These are phyloP conservation scores for Megaceryle torquata DNA, from an alignment of 2,113 vertebrate genomes.

Conservation along the genomic window DNA sequence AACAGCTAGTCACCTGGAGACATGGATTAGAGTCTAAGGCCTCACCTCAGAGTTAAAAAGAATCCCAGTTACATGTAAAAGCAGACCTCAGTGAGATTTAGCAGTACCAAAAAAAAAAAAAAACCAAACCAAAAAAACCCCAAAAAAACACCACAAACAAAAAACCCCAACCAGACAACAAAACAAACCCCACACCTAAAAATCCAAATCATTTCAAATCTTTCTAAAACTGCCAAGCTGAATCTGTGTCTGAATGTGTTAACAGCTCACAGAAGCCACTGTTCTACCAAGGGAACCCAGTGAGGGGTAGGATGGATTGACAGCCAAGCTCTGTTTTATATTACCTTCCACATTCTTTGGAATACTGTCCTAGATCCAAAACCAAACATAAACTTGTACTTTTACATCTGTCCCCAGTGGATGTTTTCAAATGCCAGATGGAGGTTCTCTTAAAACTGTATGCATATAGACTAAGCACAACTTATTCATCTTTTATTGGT, in stretches of 20 bases:
- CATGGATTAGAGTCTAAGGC: not conserved
- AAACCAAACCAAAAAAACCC: not conserved
- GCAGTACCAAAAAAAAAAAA: not conserved
- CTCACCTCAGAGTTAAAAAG: not conserved
- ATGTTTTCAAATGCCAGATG: not conserved
- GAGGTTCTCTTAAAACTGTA: not conserved
- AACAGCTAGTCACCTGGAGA: not conserved
- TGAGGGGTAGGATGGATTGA: not conserved
- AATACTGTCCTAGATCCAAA: not conserved
- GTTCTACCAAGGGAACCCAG: not conserved
- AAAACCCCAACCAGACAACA: no score
- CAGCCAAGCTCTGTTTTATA: not conserved
- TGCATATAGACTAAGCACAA: not conserved
- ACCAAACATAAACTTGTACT: not conserved
- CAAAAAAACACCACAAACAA: not conserved
- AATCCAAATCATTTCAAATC: not conserved
- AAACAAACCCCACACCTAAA: not conserved
- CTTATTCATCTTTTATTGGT: not conserved
- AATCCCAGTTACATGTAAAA: not conserved
- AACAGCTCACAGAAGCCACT: not conserved
- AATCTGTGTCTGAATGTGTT: not conserved
- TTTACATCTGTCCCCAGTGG: not conserved
- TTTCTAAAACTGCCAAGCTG: not conserved
- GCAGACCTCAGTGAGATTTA: not conserved
- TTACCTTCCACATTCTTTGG: not conserved